Conservation (phyloP, 2,113 vertebrate species). For the Rutilus rutilus region DNA sequence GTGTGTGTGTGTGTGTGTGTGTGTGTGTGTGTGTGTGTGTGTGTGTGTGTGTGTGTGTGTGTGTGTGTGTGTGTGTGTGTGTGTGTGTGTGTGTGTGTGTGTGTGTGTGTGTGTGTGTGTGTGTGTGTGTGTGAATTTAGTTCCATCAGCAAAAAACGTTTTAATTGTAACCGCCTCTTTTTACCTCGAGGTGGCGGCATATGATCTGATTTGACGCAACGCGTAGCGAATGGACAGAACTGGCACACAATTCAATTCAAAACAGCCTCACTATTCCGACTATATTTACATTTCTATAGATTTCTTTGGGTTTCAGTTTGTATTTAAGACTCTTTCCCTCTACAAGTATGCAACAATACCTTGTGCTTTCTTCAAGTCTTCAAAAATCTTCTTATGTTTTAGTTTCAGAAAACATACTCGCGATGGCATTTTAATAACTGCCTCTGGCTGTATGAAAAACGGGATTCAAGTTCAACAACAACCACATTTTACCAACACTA, state of each 20-base stretch:
- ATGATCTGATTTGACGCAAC: not conserved
- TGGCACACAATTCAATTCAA: not conserved
- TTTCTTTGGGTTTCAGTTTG: not conserved
- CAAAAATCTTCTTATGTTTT: not conserved
- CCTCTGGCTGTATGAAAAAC: not conserved
- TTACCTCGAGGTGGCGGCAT: slow-evolving; percentile 26
- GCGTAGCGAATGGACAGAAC: not conserved
- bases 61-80: too few relatives aligned
- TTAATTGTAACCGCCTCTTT: not conserved
- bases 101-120: too few relatives aligned
- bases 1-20: too few relatives aligned
- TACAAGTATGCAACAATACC: too few relatives aligned
- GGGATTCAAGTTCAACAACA: not conserved
- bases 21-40: too few relatives aligned
- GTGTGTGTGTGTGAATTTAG: too few relatives aligned
- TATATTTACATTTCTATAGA: not conserved
- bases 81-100: too few relatives aligned
- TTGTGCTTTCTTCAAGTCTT: not conserved
- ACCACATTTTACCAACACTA: not conserved
- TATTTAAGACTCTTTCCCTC: not conserved
- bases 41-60: too few relatives aligned
- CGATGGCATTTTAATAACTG: not conserved
- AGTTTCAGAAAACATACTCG: not conserved
- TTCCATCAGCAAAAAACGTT: not conserved
- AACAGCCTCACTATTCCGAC: not conserved